phyloP scores from a whole-genome alignment of 1,140 invertebrate species.

The Aleiodes sp. region DNA sequence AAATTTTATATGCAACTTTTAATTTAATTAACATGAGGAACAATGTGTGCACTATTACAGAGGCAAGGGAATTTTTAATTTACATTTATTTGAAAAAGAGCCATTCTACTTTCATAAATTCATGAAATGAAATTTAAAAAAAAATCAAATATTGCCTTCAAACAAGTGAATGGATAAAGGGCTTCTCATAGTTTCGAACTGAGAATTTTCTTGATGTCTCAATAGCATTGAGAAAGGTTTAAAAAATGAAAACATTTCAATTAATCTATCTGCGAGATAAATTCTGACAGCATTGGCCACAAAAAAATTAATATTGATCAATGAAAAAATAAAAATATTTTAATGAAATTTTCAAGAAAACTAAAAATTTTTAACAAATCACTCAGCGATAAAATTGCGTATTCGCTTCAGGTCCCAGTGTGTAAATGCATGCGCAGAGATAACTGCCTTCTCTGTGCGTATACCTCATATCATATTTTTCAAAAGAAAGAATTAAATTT shows the following conservation, averaged over 20 bases:
- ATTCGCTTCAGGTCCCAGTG: slow-evolving; percentile 51
- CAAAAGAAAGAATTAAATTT: slow-evolving; percentile 6
- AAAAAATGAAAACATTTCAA: slow-evolving; percentile 31
- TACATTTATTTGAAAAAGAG: too few relatives aligned
- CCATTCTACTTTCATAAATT: too few relatives aligned
- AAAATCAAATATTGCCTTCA: too few relatives aligned
- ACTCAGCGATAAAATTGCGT: not conserved
- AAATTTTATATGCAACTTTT: too few relatives aligned
- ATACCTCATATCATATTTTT: slow-evolving; percentile 51
- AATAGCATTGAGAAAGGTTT: too few relatives aligned
- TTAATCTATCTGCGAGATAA: not conserved
- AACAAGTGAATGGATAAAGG: too few relatives aligned
- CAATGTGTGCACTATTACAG: too few relatives aligned
- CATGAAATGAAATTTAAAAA: too few relatives aligned
- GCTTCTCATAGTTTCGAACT: too few relatives aligned
- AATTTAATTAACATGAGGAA: too few relatives aligned
- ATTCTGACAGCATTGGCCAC: slow-evolving; percentile 18
- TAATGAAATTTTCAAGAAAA: slow-evolving; percentile 44
- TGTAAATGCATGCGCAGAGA: slow-evolving; percentile 31
- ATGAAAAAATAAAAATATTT: slow-evolving; percentile 43
- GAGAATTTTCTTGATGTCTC: too few relatives aligned
- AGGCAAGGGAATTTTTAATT: too few relatives aligned
- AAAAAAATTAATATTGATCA: slow-evolving; percentile 22
- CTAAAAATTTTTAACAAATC: not conserved
- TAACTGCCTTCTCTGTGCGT: slow-evolving; percentile 32